Conservation (phyloP, 2,888 invertebrate species). For the Alsophila aescularia region DNA sequence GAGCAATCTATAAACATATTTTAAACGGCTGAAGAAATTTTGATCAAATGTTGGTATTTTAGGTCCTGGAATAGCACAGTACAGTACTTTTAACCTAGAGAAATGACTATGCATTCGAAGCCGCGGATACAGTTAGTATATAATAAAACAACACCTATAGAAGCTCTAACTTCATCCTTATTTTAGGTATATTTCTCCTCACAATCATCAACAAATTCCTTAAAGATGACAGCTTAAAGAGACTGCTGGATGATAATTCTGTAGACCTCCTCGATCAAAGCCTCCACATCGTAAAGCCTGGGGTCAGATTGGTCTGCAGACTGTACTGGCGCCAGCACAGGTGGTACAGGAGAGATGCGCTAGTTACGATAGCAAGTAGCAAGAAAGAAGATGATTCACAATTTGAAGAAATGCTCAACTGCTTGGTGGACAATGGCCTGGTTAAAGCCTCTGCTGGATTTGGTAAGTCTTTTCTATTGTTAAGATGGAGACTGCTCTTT, state of each 20-base stretch:
- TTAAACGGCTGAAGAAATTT: too few species aligned
- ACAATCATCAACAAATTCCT: constrained; percentile 61
- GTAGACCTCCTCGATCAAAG: constrained; percentile 50
- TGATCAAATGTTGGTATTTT: too few species aligned
- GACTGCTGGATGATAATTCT: constrained; percentile 50
- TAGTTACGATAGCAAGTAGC: constrained; percentile 46
- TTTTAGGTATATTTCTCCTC: constrained; percentile 65
- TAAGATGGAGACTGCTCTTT: too few species aligned
- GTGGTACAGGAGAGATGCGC: constrained; percentile 61
- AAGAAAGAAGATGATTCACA: constrained; percentile 28
- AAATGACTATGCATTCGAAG: too few species aligned
- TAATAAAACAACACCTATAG: too few species aligned
- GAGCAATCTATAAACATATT: too few species aligned
- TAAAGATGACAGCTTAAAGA: constrained; percentile 47
- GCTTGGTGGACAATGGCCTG: constrained; percentile 53
- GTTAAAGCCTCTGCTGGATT: constrained; percentile 40
- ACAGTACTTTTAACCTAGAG: too few species aligned
- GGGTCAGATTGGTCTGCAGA: constrained; percentile 63
- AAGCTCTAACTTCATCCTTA: neutral
- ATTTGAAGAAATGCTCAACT: constrained; percentile 47
- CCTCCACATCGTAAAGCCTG: constrained; percentile 51
- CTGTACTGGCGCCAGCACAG: constrained; percentile 67
- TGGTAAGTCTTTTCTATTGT: constrained; percentile 37
- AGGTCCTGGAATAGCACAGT: too few species aligned
- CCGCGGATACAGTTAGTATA: too few species aligned